phyloP scores from a whole-genome alignment of 2,797 vertebrate species.

The Squalus acanthias region DNA sequence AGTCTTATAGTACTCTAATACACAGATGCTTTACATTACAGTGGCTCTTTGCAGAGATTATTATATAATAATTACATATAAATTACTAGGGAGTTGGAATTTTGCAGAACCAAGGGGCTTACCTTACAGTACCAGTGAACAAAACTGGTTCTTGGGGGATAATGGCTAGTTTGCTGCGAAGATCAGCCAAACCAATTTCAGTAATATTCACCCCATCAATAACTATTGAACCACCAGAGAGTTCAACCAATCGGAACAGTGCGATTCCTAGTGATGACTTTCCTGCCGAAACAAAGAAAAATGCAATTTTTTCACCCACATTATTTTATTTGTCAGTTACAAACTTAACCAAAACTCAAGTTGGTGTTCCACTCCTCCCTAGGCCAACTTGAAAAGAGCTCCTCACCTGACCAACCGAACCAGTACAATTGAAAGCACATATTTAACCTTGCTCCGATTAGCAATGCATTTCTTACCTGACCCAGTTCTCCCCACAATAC shows the following conservation, averaged over 20 bases:
- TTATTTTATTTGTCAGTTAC: neutral
- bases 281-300: slow-evolving; percentile 54
- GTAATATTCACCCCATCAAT: slow-evolving; percentile 81
- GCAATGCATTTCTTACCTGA: slow-evolving; percentile 62
- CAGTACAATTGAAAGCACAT: neutral
- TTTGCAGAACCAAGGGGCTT: slow-evolving; percentile 27
- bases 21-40: neutral
- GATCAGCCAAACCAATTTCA: slow-evolving; percentile 81
- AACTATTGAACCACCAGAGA: slow-evolving; percentile 78
- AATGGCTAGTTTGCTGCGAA: slow-evolving; percentile 85
- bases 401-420: neutral
- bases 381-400: neutral
- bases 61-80: neutral
- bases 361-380: neutral
- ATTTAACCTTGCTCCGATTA: neutral
- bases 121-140: slow-evolving; percentile 86
- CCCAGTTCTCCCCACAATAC: slow-evolving; percentile 83
- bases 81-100: neutral
- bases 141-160: slow-evolving; percentile 90
- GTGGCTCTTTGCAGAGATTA: neutral
- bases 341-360: neutral
- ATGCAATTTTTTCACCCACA: neutral
- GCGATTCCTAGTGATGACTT: slow-evolving; percentile 85
- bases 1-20: neutral
- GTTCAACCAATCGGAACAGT: slow-evolving; percentile 79